phyloP scores from a whole-genome alignment of 2,113 vertebrate genomes.

The Sorex fumeus region DNA sequence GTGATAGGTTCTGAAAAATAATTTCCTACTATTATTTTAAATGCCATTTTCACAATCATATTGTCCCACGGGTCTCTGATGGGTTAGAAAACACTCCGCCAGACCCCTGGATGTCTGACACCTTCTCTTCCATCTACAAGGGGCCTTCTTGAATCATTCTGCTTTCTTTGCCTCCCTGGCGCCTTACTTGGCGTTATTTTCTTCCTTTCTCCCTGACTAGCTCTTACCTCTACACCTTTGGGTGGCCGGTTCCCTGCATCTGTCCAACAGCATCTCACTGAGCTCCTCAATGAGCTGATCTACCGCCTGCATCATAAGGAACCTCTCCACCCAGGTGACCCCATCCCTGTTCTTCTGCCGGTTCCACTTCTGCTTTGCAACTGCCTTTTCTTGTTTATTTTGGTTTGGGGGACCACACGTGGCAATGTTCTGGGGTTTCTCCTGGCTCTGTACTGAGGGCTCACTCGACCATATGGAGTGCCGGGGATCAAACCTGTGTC shows the following conservation, averaged over 20 bases:
- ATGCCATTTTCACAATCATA: background rate
- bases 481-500: too few relatives aligned
- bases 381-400: too few relatives aligned
- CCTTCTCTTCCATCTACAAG: background rate
- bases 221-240: background rate
- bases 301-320: background rate
- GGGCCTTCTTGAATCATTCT: background rate
- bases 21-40: conserved; percentile 34
- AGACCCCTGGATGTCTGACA: background rate
- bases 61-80: conserved; percentile 3
- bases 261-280: background rate
- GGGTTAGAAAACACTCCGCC: background rate
- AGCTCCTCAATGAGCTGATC: background rate
- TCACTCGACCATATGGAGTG: too few relatives aligned
- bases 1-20: background rate
- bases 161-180: background rate
- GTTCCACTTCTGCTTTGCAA: background rate
- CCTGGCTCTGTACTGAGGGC: too few relatives aligned
- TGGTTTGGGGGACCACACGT: too few relatives aligned
- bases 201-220: conserved; percentile 27
- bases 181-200: background rate
- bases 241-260: background rate
- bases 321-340: background rate
- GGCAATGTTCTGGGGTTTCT: too few relatives aligned
- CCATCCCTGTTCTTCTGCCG: background rate